Percentiles rank a stretch among this genome's conserved stretches.
These are phyloP conservation scores for Gastracanthus pulcherrimus DNA, from an alignment of 2,888 invertebrate species.

Conservation along the genomic window DNA sequence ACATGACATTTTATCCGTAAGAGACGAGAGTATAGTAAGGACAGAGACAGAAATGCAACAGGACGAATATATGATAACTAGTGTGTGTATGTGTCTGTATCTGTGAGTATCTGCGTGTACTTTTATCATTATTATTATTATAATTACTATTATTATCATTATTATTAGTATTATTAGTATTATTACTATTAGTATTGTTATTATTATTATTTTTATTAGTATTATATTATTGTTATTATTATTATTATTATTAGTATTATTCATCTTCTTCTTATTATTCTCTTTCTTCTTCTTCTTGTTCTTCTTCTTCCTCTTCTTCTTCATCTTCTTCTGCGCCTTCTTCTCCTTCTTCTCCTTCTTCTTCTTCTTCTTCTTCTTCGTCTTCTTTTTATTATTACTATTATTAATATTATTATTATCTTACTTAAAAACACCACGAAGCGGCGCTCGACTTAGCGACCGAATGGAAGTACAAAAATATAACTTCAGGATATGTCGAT, in stretches of 20 bases:
- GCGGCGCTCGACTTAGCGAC: constrained; percentile 14
- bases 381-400: neutral
- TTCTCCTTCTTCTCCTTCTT: no score
- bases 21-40: neutral
- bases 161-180: neutral
- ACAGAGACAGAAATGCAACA: constrained; percentile 12
- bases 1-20: neutral
- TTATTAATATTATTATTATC: neutral
- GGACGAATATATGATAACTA: constrained; percentile 7
- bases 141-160: neutral
- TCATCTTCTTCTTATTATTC: no score
- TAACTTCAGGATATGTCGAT: constrained; percentile 72
- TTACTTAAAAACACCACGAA: constrained; percentile 19
- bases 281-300: no score
- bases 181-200: no score
- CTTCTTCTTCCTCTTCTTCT: no score
- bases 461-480: constrained; percentile 72
- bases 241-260: no score
- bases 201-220: no score
- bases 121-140: neutral
- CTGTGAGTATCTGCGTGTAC: neutral
- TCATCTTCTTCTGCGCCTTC: no score
- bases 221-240: no score
- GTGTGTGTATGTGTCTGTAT: neutral
- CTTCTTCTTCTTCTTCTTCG: no score